Percentiles rank a stretch among this genome's conserved stretches.
Evolutionary conservation across 2,797 vertebrate genomes (phyloP).

Genomic region (Tympanoctomys barrerae): DNA sequence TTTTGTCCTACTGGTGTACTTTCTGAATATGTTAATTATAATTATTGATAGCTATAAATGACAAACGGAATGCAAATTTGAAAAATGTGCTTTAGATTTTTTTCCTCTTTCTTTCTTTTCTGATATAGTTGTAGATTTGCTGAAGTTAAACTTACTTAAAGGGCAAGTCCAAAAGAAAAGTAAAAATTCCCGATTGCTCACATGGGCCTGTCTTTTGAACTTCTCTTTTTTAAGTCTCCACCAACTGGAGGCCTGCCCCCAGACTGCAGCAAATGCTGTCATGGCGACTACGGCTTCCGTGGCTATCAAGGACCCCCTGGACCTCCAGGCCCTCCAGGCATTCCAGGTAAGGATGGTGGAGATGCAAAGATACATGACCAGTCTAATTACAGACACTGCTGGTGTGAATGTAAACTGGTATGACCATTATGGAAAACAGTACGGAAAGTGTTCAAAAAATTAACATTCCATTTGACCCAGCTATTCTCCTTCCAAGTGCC

Average conservation of each 20-base stretch:
- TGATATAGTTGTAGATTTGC: neutral
- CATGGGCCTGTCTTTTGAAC: conserved; percentile 38
- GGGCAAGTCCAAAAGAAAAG: neutral
- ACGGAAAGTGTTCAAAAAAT: neutral
- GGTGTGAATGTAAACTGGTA: neutral
- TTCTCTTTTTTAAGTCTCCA: conserved; percentile 84
- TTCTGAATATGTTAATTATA: neutral
- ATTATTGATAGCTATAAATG: neutral
- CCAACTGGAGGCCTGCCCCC: conserved; percentile 86
- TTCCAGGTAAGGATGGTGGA: conserved; percentile 88
- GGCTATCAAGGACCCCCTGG: conserved; percentile 90
- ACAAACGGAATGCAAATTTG: neutral
- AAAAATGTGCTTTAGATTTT: neutral
- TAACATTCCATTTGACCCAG: neutral
- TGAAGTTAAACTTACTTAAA: conserved; percentile 18
- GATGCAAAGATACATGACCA: neutral
- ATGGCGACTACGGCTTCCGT: conserved; percentile 90
- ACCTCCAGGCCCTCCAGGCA: conserved; percentile 89
- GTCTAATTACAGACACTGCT: neutral
- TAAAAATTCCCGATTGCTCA: neutral
- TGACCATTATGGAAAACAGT: neutral
- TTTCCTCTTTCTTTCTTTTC: neutral
- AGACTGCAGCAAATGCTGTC: conserved; percentile 90
- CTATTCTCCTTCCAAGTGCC: neutral
- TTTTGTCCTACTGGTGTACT: conserved; percentile 25